Base-by-base conservation (phyloP, 2,797 vertebrate species). In the Rhabdomys pumilio region DNA sequence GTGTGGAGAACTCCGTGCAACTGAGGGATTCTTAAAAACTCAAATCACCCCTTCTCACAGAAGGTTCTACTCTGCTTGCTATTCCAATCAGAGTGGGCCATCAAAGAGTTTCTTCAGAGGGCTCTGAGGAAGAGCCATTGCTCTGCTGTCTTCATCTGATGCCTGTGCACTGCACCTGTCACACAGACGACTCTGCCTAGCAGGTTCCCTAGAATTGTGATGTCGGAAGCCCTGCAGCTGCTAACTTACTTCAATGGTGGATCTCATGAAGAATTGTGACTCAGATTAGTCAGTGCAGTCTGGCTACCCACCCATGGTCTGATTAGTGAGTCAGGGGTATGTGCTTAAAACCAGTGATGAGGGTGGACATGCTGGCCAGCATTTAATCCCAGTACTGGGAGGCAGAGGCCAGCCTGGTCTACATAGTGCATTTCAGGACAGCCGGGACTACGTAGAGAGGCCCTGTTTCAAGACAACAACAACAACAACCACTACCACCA, bases 271-370 rank as follows among this genome's bases (percentile, higher is more conserved):
- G 57, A 67, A 57, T 7, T 22, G 55, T 67, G 67, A 94, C 14
- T 76, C 63, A 50, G 13, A 31, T 85, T 81, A 92, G 50, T 79
- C 31, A 10, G 31, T 17, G n/a, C 9, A 69, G 1, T 53, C 38
- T 81, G 75, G 76, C 59, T 2, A 3, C 6, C 5, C 22, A 34
- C 11, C 6, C 26, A 61, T 10, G 67, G 22, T 72, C 67, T 87
- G 47, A 47, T 47, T 47, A 47, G 47, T 47, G 47, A 73, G 55
- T 63, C 77, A 50, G 4, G 3, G 44, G 26, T 44, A 29, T 86
- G 44, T 80, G 50, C 59, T 94, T 93, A 84, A 94, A 89, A 87
- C 67, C 80, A 82, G n/a, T 59, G 20, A 41, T 59, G 22, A 82
- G 38, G 55, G 22, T 63, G 14, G 38, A 34, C 6, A 38, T 38